Evolutionary conservation across 2,113 vertebrate species (phyloP).

Genomic region (Scomber scombrus): DNA sequence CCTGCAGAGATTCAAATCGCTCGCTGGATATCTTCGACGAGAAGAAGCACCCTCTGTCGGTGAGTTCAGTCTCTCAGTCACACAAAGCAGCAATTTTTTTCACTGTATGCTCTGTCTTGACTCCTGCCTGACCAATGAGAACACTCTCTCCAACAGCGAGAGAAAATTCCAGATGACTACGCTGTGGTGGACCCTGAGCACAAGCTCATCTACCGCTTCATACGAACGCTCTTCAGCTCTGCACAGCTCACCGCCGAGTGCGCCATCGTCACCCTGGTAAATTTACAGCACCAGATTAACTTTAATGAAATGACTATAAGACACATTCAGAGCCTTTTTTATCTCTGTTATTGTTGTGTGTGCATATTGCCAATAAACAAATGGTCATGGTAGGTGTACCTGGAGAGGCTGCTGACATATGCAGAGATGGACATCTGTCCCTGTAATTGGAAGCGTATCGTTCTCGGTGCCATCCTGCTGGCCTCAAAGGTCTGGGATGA

Average conservation of each 20-base stretch:
- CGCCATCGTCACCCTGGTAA: slow-evolving; percentile 98
- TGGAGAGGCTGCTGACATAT: slow-evolving; percentile 96
- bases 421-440: slow-evolving; percentile 99
- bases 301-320: background rate
- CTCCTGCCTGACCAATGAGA: background rate
- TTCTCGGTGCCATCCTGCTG: slow-evolving; percentile 95
- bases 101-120: background rate
- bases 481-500: slow-evolving; percentile 99
- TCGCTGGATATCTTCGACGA: slow-evolving; percentile 98
- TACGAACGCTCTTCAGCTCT: slow-evolving; percentile 96
- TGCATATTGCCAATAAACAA: background rate
- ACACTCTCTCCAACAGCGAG: slow-evolving; percentile 85
- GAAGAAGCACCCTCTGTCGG: slow-evolving; percentile 97
- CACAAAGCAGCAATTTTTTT: background rate
- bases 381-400: slow-evolving; percentile 89
- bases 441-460: slow-evolving; percentile 98
- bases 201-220: slow-evolving; percentile 99
- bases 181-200: slow-evolving; percentile 96
- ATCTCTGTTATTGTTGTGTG: background rate
- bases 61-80: slow-evolving; percentile 73
- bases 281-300: slow-evolving; percentile 39
- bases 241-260: slow-evolving; percentile 99
- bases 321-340: background rate
- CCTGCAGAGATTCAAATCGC: slow-evolving; percentile 78
- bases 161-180: slow-evolving; percentile 96